These are phyloP conservation scores for Salmo trutta DNA, from an alignment of 2,797 vertebrate genomes.

Conservation along the genomic window DNA sequence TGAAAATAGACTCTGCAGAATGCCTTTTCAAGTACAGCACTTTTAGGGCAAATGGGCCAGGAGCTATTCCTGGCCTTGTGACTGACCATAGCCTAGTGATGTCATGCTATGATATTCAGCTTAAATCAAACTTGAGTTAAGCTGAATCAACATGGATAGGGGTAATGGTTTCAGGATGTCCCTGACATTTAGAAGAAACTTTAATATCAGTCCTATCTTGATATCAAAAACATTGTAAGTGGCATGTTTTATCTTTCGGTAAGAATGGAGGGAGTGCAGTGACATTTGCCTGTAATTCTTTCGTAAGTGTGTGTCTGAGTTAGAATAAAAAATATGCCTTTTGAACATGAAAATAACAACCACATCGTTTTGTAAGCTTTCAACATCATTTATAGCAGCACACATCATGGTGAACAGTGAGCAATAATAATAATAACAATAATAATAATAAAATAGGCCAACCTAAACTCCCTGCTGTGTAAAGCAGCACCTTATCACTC, in stretches of 20 bases:
- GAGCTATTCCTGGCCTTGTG: neutral
- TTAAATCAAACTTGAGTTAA: neutral
- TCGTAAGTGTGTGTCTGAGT: no score
- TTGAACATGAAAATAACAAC: no score
- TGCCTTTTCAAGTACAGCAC: conserved; percentile 35
- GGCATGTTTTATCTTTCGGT: neutral
- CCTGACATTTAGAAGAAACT: neutral
- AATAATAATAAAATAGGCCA: neutral
- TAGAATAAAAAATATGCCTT: no score
- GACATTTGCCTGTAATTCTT: conserved; percentile 52
- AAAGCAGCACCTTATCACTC: conserved; percentile 57
- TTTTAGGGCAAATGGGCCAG: no score
- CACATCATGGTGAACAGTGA: neutral
- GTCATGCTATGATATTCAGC: neutral
- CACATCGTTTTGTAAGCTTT: neutral
- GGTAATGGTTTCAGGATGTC: neutral
- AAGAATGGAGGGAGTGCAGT: conserved; percentile 63
- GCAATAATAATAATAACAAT: conserved; percentile 26
- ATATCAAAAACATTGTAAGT: neutral
- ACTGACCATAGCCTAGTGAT: neutral
- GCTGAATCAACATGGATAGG: conserved; percentile 1
- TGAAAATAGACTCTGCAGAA: conserved; percentile 57
- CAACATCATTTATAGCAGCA: neutral
- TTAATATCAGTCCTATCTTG: neutral
- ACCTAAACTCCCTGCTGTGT: conserved; percentile 39